Evolutionary conservation across 2,888 invertebrate species (phyloP), one percentile per base, ranked within the genome.

Genomic region (Oscheius onirici): DNA sequence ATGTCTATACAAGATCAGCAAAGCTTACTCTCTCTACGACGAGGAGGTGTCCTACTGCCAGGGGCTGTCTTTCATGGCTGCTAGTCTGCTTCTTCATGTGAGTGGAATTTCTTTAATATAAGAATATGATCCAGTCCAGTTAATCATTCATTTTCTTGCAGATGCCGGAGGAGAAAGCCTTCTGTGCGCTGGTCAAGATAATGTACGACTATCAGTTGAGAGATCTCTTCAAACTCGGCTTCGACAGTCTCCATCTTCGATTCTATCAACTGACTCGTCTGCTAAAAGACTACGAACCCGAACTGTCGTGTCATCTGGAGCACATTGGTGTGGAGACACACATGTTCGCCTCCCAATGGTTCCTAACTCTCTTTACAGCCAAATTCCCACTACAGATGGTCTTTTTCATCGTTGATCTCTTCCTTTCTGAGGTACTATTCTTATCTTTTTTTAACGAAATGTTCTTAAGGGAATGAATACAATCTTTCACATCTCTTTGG

Each of bases 161-260:
- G 95, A 97, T 99, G 97, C 97, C 97, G 0, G 99, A 99, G 89
- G 99, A 99, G 88, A 96, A 99, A 90, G 95, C 97, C 0, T 99
- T 99, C 89, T 95, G 95, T 88, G 93, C 99, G 17, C 90, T 99
- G 68, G 95, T 97, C 1, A 93, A 94, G 81, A 91, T 99, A 24
- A 99, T 99, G 99, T 97, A 94, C 88, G 93, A 95, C 71, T 99
- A 97, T 88, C 93, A 93, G 0, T 89, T 99, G 69, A 91, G 99
- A 43, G 95, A 97, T 88, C 91, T 99, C 57, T 99, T 97, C 90
- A 87, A 85, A 52, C 94, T 95, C 81, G 95, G 96, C 58, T 99
- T 99, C 88, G 96, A 97, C 89, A 94, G 94, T 83, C 91, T 99
- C 8, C 95, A 97, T 88, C 91, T 97, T 90, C 92, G 95, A 83